Conservation (phyloP, 2,888 invertebrate genomes). For the Taphrorychus bicolor region DNA sequence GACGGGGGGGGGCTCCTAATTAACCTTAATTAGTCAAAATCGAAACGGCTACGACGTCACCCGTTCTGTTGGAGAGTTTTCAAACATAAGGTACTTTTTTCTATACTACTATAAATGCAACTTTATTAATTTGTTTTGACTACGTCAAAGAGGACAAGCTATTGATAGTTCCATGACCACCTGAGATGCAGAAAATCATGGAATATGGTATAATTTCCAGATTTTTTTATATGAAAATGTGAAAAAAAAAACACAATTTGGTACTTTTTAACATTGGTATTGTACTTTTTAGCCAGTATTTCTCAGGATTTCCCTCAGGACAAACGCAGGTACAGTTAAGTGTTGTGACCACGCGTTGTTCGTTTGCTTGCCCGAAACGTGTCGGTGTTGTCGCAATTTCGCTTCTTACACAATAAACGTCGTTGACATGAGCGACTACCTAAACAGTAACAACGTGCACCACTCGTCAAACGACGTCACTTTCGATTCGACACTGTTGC, state of each 20-base stretch:
- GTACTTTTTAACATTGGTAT: conserved; percentile 9
- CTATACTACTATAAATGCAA: too few species aligned
- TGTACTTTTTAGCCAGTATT: conserved; percentile 82
- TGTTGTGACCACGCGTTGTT: conserved; percentile 64
- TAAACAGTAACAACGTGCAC: conserved; percentile 51
- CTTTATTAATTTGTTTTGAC: too few species aligned
- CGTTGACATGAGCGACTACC: conserved; percentile 56
- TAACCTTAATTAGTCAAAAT: too few species aligned
- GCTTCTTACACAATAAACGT: conserved; percentile 59
- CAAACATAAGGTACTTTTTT: too few species aligned
- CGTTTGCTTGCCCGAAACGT: conserved; percentile 62
- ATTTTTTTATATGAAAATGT: too few species aligned
- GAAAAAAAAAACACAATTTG: not conserved
- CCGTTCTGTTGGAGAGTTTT: too few species aligned
- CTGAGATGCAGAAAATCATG: too few species aligned
- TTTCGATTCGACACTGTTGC: conserved; percentile 61
- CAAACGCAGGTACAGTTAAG: conserved; percentile 78
- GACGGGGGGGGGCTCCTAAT: too few species aligned
- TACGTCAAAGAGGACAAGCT: too few species aligned
- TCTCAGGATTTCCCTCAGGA: conserved; percentile 73
- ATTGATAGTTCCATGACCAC: too few species aligned
- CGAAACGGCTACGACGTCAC: too few species aligned
- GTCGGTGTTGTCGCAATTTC: conserved; percentile 59
- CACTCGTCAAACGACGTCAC: conserved; percentile 43
- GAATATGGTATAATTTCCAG: too few species aligned